Conservation (phyloP, 92 coral and sea anemone genomes). For the Nematostella vectensis region DNA sequence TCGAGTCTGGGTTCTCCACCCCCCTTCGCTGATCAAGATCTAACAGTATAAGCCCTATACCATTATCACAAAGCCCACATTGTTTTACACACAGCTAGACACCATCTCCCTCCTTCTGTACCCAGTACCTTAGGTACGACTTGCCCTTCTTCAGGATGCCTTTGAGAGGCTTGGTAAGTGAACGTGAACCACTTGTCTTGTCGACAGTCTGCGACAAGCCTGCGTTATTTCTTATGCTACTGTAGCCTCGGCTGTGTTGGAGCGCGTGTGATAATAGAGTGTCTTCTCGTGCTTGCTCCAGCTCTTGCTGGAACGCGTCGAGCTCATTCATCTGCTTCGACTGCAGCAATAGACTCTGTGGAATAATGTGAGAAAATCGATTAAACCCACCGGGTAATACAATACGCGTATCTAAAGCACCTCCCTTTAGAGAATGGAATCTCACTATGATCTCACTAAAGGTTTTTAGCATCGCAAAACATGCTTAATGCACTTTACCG, state of each 20-base stretch:
- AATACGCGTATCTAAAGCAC: too few relatives aligned
- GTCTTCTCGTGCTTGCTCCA: conserved; percentile 58
- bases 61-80: too few relatives aligned
- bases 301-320: conserved; percentile 64
- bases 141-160: conserved; percentile 82
- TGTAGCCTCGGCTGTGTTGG: conserved; percentile 25
- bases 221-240: conserved; percentile 9
- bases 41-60: too few relatives aligned
- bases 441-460: too few relatives aligned
- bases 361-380: neutral
- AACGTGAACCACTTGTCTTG: neutral
- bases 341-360: conserved; percentile 72
- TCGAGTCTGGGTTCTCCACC: too few relatives aligned
- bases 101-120: too few relatives aligned
- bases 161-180: conserved; percentile 60
- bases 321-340: conserved; percentile 73
- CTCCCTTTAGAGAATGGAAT: too few relatives aligned
- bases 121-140: conserved; percentile 27
- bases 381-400: neutral
- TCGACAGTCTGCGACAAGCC: neutral
- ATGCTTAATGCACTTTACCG: too few relatives aligned
- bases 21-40: too few relatives aligned
- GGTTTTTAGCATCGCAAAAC: too few relatives aligned
- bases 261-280: conserved; percentile 51
- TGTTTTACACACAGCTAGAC: too few relatives aligned